Evolutionary conservation across 2,113 vertebrate genomes (phyloP).

Genomic region (Arenaria interpres): DNA sequence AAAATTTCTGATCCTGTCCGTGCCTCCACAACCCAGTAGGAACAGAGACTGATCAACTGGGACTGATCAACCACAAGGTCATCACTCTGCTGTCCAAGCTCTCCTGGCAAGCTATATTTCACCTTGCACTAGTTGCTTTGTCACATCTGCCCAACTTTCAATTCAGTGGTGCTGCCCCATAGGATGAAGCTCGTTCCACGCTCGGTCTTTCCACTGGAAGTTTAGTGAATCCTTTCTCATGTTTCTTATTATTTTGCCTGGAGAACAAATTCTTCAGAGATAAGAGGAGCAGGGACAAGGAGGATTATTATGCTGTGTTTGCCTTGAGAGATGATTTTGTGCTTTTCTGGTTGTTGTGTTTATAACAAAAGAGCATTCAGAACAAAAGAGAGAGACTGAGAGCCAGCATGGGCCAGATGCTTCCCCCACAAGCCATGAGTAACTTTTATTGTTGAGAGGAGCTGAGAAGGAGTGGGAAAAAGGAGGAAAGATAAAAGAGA

Average conservation of each 20-base stretch:
- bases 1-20: not conserved
- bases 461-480: not conserved
- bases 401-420: constrained; percentile 17
- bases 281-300: constrained; percentile 25
- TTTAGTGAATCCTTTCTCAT: not conserved
- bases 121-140: not conserved
- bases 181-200: not conserved
- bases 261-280: constrained; percentile 62
- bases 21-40: not conserved
- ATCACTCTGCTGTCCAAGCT: not conserved
- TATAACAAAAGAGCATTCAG: constrained; percentile 55
- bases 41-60: not conserved
- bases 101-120: not conserved
- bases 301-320: constrained; percentile 19
- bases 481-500: constrained; percentile 32
- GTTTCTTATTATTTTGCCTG: constrained; percentile 41
- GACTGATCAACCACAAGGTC: not conserved
- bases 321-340: constrained; percentile 44
- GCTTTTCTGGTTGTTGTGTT: constrained; percentile 47
- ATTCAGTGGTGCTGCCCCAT: not conserved
- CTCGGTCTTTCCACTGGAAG: not conserved
- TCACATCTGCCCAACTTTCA: not conserved
- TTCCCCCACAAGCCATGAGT: constrained; percentile 34
- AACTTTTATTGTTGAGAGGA: constrained; percentile 30
- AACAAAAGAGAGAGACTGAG: constrained; percentile 42